These are phyloP conservation scores for Watersipora subatra DNA, from an alignment of 1,140 invertebrate genomes.

Conservation along the genomic window DNA sequence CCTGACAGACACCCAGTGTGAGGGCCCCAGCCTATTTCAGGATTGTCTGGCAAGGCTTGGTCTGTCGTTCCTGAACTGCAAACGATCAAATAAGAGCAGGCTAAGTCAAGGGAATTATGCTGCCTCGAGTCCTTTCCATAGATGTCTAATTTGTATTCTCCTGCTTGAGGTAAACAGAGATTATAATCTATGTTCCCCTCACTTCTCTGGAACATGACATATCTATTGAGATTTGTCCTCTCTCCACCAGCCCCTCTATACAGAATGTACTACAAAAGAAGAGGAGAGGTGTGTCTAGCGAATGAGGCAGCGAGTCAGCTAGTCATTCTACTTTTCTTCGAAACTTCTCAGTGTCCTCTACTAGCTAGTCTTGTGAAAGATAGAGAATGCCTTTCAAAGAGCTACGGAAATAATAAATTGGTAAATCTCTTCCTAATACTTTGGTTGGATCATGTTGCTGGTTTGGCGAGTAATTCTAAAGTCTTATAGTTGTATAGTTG, in stretches of 20 bases:
- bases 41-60: slow-evolving; percentile 27
- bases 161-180: slow-evolving; percentile 24
- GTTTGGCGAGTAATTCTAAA: too few species aligned
- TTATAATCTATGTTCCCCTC: slow-evolving; percentile 21
- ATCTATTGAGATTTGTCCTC: slow-evolving; percentile 18
- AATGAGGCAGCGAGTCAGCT: too few species aligned
- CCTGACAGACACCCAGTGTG: not conserved
- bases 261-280: too few species aligned
- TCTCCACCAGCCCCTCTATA: slow-evolving; percentile 15
- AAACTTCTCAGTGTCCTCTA: too few species aligned
- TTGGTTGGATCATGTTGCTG: too few species aligned
- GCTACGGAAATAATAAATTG: too few species aligned
- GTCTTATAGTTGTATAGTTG: too few species aligned
- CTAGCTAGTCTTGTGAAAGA: too few species aligned
- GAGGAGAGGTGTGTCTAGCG: too few species aligned
- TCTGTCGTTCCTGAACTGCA: slow-evolving; percentile 14
- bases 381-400: too few species aligned
- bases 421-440: too few species aligned
- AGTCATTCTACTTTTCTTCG: too few species aligned
- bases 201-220: slow-evolving; percentile 27
- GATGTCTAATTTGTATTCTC: slow-evolving; percentile 31
- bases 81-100: slow-evolving; percentile 29
- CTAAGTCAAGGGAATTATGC: slow-evolving; percentile 27
- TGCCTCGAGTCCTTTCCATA: slow-evolving; percentile 26
- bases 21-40: slow-evolving; percentile 31